Evolutionary conservation across 2,113 vertebrate genomes (phyloP), one percentile per base, ranked within the genome.

Genomic region (Callopanchax toddi): DNA sequence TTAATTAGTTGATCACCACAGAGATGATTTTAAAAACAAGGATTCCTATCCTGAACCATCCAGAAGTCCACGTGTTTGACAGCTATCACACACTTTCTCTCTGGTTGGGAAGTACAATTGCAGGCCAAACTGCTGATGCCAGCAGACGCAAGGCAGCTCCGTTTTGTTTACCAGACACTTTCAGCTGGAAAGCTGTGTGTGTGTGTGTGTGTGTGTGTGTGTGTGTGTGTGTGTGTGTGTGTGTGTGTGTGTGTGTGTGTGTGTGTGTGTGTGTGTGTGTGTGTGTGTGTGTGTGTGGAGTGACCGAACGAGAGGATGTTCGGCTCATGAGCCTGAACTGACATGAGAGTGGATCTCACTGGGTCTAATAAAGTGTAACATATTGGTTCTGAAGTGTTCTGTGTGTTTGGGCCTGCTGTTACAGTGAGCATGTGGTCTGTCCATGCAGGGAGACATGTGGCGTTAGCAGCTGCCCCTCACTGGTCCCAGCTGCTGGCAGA

Each of bases 141-240:
- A 92, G 91, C 91, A 92, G 85, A 89, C 71, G 71, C 87, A 86
- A 85, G 70, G 86, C 87, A 90, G 89, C 86, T 88, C 87, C 17
- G 76, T 89, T 89, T 87, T 92, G 89, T 91, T 91, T 89, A 90
- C 80, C 83, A 89, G 89, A 89, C 86, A 83, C 82, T 90, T 91
- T 89, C 75, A 76, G 82, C 76, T 82, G 81, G 78, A 82, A 64
- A 87, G 86, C 80, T 58, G 51, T 51, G 73, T 49, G 67, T 56
- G 66, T 55, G 66, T 36, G 25, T 67, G 78, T 76, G 65, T 6
- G 26, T 26, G 26, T 26, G 26, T 26, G 26, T 26, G 26, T 26
- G 26, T 26, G 26, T 26, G 26, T 26, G 26, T 6, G 26, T 26
- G 26, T 26, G 26, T 26, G 26, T 32, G 29, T 32, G 29, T 32